Evolutionary conservation across 1,140 invertebrate species (phyloP).

Genomic region (Papilio helenus): DNA sequence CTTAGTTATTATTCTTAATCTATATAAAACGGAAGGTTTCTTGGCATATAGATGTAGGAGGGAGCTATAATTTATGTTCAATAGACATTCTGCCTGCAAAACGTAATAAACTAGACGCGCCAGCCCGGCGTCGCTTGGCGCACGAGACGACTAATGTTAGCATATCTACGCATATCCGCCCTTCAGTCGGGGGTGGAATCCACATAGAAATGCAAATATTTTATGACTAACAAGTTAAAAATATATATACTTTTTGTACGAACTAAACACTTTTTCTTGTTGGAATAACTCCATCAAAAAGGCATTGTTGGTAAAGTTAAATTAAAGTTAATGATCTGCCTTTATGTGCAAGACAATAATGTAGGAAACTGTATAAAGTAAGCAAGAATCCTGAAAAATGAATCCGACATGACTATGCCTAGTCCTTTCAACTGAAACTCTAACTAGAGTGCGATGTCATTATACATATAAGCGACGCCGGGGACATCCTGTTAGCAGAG

Average conservation of each 20-base stretch:
- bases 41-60: background rate
- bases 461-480: background rate
- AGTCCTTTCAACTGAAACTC: too few relatives aligned
- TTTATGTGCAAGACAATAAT: too few relatives aligned
- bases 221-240: too few relatives aligned
- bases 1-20: background rate
- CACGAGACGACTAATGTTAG: background rate
- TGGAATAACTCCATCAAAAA: too few relatives aligned
- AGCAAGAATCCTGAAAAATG: background rate
- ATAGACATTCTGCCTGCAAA: background rate
- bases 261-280: too few relatives aligned
- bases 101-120: background rate
- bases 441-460: background rate
- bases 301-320: too few relatives aligned
- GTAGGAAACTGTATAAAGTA: background rate
- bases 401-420: background rate
- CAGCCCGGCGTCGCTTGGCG: background rate
- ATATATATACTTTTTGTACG: too few relatives aligned
- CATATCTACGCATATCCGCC: background rate
- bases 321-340: too few relatives aligned
- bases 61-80: background rate
- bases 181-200: background rate
- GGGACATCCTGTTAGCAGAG: constrained; percentile 18
- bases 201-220: background rate
- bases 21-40: background rate